Evolutionary conservation across 2,797 vertebrate species (phyloP), one percentile per base, ranked within the genome.

Genomic region (Vultur gryphus): DNA sequence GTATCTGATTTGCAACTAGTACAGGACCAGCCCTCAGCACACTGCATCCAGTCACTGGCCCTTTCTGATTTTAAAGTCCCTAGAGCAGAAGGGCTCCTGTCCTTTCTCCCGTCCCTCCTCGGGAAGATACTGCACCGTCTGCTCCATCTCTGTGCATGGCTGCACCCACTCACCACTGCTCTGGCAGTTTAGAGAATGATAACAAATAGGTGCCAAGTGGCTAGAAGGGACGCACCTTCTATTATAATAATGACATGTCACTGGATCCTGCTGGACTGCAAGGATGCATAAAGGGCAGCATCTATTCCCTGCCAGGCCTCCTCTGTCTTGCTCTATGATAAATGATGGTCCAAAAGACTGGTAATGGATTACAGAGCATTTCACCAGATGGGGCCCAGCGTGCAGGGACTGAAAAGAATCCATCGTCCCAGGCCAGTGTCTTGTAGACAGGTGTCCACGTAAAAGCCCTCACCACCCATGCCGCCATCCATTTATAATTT

Each of bases 361-460:
- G 4, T 41, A 81, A 96, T 81, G 93, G 94, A 84, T 88, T 59
- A 26, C 25, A 26, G 94, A 95, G 76, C 85, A 6, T 26, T 46
- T 2, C 93, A 73, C 43, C 96, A 96, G 96, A 79, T 95, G 93
- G 62, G 95, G 80, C 95, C 87, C 83, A 41, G 64, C 51, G 9
- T 10, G 88, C 1, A n/a, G 57, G 55, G 43, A 41, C 39, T 18
- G 72, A 10, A 4, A 24, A 72, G 91, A 80, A 93, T 86, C 80
- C 85, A 79, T 55, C 24, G 75, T n/a, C 82, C 95, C 96, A n/a
- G 65, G 87, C 81, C 62, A 21, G 70, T 0, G 43, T 44, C 64
- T n/a, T 11, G 18, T 4, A 43, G 89, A 90, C 91, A 86, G 95
- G 87, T 57, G 82, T 76, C 90, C 57, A 28, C 13, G n/a, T 58